phyloP scores from a whole-genome alignment of 2,888 invertebrate species.

The Tachina lurida region DNA sequence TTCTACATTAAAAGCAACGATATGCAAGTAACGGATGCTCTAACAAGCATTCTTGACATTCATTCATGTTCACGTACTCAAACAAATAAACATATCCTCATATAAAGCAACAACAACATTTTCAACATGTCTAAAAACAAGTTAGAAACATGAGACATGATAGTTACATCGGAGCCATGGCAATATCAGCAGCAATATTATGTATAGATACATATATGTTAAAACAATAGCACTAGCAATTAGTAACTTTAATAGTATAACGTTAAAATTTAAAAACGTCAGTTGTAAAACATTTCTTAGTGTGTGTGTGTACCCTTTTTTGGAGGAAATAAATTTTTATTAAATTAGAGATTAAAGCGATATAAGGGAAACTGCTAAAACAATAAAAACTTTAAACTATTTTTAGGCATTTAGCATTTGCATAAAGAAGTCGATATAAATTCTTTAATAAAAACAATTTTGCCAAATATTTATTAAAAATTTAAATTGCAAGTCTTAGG shows the following conservation, averaged over 20 bases:
- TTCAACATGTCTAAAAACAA: slow-evolving; percentile 40
- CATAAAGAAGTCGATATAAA: neutral
- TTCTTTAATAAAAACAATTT: neutral
- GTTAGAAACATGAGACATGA: slow-evolving; percentile 42
- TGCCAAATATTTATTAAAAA: too few species aligned
- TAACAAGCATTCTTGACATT: slow-evolving; percentile 65
- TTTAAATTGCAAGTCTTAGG: too few species aligned
- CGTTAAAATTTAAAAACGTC: neutral
- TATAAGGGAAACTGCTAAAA: neutral
- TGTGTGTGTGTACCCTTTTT: slow-evolving; percentile 4
- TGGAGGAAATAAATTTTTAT: slow-evolving; percentile 32
- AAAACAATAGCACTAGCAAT: slow-evolving; percentile 2
- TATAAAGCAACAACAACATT: slow-evolving; percentile 18
- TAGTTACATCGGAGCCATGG: slow-evolving; percentile 27
- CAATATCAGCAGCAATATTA: slow-evolving; percentile 17
- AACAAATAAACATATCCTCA: slow-evolving; percentile 19
- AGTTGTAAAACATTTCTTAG: neutral
- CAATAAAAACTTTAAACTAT: neutral
- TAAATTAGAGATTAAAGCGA: slow-evolving; percentile 19
- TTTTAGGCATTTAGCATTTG: neutral
- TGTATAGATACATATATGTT: neutral
- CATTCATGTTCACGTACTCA: slow-evolving; percentile 10
- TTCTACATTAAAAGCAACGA: too few species aligned
- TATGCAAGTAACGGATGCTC: slow-evolving; percentile 58
- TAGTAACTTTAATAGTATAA: slow-evolving; percentile 7